Base-by-base conservation (phyloP, 2,888 invertebrate genomes). In the Drosophila algonquin region DNA sequence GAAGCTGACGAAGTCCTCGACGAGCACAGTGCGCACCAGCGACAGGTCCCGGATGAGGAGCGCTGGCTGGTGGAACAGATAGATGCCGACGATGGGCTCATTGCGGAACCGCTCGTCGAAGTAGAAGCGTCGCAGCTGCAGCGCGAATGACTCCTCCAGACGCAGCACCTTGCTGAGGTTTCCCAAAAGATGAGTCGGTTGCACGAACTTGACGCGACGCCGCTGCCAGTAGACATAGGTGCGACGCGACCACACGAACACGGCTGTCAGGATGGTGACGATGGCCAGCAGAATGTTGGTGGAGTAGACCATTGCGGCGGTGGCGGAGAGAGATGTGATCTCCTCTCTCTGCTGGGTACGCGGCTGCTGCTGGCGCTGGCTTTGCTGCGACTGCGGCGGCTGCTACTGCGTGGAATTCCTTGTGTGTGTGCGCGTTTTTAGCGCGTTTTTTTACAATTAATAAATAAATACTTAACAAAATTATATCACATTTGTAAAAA, bases 1-100 rank as follows among this genome's bases (percentile, higher is more conserved):
- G 77, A 93, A 93, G 52, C 90, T 90, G 12, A 91, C 91, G 63
- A 93, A 93, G 63, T 93, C 93, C 59, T 92, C 93, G 12, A 93
- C 85, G 10, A 93, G 77, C 1, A 93, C 80, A 14, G 90, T 89
- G 55, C 93, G 93, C 3, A 93, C 89, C 27, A 93, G 74, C 18
- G 92, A 92, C 0, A 92, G 92, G 69, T 93, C 93, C 14, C 93
- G 91, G 16, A 92, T 78, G 35, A 93, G 61, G 27, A 93, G 63
- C 1, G 90, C 90, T 1, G 93, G 93, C 62, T 92, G 92, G 75
- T 93, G 92, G 65, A 93, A 92, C n/a, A 93, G 89, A 88, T 91
- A 84, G 76, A 93, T 76, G 84, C 93, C 89, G 76, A 90, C 84
- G 60, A 93, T 62, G 57, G 92, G 80, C 76, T 83, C 76, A 74